Base-by-base conservation (phyloP, 2,888 invertebrate genomes). In the Gortyna flavago region DNA sequence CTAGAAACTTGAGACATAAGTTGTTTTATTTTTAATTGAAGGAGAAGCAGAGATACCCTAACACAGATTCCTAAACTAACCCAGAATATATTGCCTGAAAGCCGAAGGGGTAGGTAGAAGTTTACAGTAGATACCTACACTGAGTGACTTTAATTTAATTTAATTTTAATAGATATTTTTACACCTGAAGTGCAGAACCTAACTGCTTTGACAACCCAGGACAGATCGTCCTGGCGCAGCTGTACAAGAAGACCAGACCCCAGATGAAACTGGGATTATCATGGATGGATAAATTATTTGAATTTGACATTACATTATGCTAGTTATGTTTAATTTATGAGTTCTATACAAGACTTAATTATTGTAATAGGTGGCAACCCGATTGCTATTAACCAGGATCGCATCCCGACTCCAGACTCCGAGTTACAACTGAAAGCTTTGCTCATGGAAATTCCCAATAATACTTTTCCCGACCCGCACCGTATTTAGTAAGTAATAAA, bases 1-100 rank as follows among this genome's bases (percentile, higher is more conserved):
- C 59, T 64, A 51, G 2, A 29, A 61, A 81, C 69, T 76, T 66
- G 25, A 67, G 32, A 41, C n/a, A 74, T 68, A 48, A n/a, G n/a
- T 65, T 0, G 0, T 44, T 64, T 64, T 7, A 25, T 32, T 6
- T 51, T 54, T 25, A 68, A n/a, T 35, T 9, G 21, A 51, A 8
- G 51, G 35, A 38, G 29, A 25, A 32, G 29, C 16, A 25, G 32
- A 13, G 1, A 21, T 25, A 35, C 64, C n/a, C 1, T 35, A 41
- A 18, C 38, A 38, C 13, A 38, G 21, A 32, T 18, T 21, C 21
- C 32, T 13, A 4, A 54, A 35, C 25, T 35, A 69, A 35, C 13
- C 7, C n/a, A 54, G 25, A 4, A 54, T 21, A 2, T 29, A 66
- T 29, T 29, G 18, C n/a, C 21, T 11, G 44, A 6, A 44, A 11